Base-by-base conservation (phyloP, 2,797 vertebrate genomes). In the Oreochromis grahami region DNA sequence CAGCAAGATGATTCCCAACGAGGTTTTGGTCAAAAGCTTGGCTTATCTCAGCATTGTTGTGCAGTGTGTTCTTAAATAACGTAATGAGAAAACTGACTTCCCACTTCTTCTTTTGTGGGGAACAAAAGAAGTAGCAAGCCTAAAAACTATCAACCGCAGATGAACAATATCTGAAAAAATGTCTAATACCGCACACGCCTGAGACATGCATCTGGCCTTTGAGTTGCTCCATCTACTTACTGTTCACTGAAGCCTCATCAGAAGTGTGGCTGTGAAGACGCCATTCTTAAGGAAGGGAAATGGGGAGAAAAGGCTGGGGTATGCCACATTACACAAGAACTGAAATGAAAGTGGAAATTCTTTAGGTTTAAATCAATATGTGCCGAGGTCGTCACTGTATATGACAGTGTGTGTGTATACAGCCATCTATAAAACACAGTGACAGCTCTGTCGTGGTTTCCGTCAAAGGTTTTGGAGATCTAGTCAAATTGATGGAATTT, bases 261-360 rank as follows among this genome's bases (percentile, higher is more conserved):
- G 58, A 38, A 63, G 19, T 11, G 34, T 63, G 58, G 4, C 58
- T 63, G 34, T 63, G 11, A 63, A 38, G 4, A 63, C 38, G 34
- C 34, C 34, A 21, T 21, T 63, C 58, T 38, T 38, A 1, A 36
- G 32, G 6, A 36, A 60, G 58, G 32, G 32, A 36, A 63, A 63
- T 13, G 10, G 32, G 32, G 32, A 36, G 32, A 63, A 63, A 63
- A 63, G 58, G 32, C 58, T 63, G 17, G 10, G 17, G 58, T 12
- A n/a, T 12, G 17, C 58, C 32, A 36, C 58, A 7, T n/a, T 63
- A 36, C 58, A 63, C 32, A 13, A 63, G 32, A 36, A 63, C 58
- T n/a, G 32, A 63, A 63, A 36, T 3, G 58, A 63, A 63, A 63
- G 58, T n/a, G 58, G 58, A 63, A 63, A 36, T 63, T 63, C 32